Percentiles rank a stretch among this genome's conserved stretches.
These are phyloP conservation scores for Melanotaenia pygmaea DNA, from an alignment of 2,797 vertebrate species.

Conservation along the genomic window DNA sequence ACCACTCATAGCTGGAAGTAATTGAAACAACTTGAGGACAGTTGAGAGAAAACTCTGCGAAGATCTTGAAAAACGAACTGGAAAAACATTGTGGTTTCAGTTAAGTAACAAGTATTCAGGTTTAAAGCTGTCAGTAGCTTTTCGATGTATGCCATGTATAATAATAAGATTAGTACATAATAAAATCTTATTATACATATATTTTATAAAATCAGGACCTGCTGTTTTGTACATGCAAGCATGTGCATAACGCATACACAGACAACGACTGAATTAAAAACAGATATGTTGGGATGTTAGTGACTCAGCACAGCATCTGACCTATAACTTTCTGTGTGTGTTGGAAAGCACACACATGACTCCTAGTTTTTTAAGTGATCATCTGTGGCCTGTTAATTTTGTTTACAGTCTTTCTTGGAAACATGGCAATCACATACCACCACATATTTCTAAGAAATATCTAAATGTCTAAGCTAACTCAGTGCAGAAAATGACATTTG, in stretches of 20 bases:
- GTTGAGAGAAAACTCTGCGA: slow-evolving; percentile 24
- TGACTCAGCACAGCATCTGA: slow-evolving; percentile 42
- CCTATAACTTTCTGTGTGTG: background rate
- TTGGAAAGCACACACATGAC: background rate
- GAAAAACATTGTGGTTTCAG: slow-evolving; percentile 47
- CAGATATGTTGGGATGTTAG: slow-evolving; percentile 20
- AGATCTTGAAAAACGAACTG: slow-evolving; percentile 23
- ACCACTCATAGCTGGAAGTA: slow-evolving; percentile 33
- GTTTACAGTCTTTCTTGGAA: background rate
- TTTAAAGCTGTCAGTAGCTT: slow-evolving; percentile 14
- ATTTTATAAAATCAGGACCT: background rate
- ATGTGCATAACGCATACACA: background rate
- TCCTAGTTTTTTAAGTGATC: background rate
- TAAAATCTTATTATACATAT: slow-evolving; percentile 3
- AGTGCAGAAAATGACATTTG: slow-evolving; percentile 11
- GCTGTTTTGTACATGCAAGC: slow-evolving; percentile 6
- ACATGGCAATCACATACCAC: background rate
- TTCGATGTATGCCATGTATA: slow-evolving; percentile 10
- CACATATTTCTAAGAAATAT: background rate
- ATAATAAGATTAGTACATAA: background rate
- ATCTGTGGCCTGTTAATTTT: background rate
- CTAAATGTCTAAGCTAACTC: background rate
- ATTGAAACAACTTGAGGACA: slow-evolving; percentile 45
- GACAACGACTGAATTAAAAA: slow-evolving; percentile 38
- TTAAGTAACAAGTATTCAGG: slow-evolving; percentile 33